Conservation (phyloP, 2,113 vertebrate species). For the Amphiprion ocellaris region DNA sequence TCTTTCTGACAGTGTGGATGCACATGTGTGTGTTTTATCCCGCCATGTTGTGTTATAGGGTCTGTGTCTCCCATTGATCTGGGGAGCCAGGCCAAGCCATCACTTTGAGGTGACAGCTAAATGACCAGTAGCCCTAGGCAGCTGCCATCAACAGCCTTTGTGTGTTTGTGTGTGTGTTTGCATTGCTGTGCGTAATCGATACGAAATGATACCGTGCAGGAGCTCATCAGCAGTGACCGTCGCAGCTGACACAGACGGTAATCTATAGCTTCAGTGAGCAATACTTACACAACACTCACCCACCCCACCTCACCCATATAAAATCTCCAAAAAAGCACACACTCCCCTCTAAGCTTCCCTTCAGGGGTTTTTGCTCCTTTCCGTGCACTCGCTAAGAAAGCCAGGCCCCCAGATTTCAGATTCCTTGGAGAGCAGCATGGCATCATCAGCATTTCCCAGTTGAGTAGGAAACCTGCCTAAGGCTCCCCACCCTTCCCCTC, state of each 20-base stretch:
- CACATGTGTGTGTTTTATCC: slow-evolving; percentile 27
- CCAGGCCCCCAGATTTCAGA: slow-evolving; percentile 44
- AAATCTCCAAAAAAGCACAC: slow-evolving; percentile 37
- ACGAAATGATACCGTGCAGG: slow-evolving; percentile 73
- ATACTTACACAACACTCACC: slow-evolving; percentile 60
- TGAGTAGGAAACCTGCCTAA: slow-evolving; percentile 54
- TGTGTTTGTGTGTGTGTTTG: slow-evolving; percentile 51
- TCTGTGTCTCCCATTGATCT: slow-evolving; percentile 75
- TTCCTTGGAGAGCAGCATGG: slow-evolving; percentile 64
- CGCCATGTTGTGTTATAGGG: slow-evolving; percentile 47
- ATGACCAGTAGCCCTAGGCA: slow-evolving; percentile 76
- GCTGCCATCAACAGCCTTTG: slow-evolving; percentile 64
- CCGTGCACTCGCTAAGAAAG: slow-evolving; percentile 31
- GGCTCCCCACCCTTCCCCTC: not conserved
- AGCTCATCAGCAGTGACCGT: slow-evolving; percentile 80
- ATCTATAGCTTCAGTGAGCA: slow-evolving; percentile 77
- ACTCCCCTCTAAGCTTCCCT: slow-evolving; percentile 59
- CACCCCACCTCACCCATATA: slow-evolving; percentile 4
- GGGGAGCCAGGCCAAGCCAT: slow-evolving; percentile 64
- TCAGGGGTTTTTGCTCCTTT: slow-evolving; percentile 55
- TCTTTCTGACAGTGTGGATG: not conserved
- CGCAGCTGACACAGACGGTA: slow-evolving; percentile 74
- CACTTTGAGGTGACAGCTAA: slow-evolving; percentile 83
- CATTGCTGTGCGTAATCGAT: slow-evolving; percentile 73
- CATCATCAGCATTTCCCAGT: slow-evolving; percentile 48